Evolutionary conservation across 2,797 vertebrate genomes (phyloP).

Genomic region (Hozukius guyotensis): DNA sequence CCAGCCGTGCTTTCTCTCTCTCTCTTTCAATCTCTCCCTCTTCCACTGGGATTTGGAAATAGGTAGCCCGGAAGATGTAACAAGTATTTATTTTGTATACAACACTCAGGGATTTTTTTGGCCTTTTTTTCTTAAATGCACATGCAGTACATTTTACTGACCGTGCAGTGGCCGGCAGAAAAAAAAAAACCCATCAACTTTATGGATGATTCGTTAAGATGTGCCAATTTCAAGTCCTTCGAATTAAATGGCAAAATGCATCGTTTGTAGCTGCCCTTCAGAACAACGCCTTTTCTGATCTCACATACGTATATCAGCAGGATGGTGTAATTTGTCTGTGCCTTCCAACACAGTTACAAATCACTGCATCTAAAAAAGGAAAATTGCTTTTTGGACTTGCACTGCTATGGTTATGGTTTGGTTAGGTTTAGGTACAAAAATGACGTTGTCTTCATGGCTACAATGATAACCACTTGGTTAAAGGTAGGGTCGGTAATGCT

Average conservation of each 20-base stretch:
- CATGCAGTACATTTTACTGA: slow-evolving; percentile 36
- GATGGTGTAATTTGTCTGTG: not conserved
- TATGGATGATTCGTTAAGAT: not conserved
- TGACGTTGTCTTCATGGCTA: not conserved
- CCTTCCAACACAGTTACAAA: not conserved
- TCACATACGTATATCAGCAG: not conserved
- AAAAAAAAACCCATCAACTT: not conserved
- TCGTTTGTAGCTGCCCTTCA: not conserved
- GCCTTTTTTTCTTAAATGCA: slow-evolving; percentile 39
- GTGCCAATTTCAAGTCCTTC: not conserved
- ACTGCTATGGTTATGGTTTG: not conserved
- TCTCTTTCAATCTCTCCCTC: slow-evolving; percentile 48
- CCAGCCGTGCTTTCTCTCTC: slow-evolving; percentile 76
- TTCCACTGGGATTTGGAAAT: slow-evolving; percentile 76
- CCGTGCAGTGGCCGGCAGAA: not conserved
- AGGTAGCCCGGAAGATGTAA: slow-evolving; percentile 74
- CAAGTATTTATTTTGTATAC: slow-evolving; percentile 75
- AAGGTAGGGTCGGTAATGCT: not conserved
- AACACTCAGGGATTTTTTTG: slow-evolving; percentile 52
- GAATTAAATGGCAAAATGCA: not conserved
- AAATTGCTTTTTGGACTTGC: not conserved
- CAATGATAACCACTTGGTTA: not conserved
- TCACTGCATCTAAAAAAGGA: not conserved
- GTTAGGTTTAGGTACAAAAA: not conserved
- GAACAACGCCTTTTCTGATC: not conserved